Base-by-base conservation (phyloP, 1,140 invertebrate genomes). In the Solenopsis fugax region DNA sequence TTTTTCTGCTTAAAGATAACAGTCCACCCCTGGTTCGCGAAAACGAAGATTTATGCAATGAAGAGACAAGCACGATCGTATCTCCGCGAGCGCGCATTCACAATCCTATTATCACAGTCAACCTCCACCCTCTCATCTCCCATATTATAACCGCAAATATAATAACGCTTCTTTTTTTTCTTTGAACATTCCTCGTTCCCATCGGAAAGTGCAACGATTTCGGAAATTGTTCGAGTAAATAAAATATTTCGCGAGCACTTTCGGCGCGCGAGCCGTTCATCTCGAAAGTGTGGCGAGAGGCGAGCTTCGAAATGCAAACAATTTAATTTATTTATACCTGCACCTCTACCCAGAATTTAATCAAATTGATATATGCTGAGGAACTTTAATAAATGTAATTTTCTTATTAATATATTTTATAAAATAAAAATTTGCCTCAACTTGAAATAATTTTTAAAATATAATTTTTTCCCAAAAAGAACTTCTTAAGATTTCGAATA, bases 41-140 rank as follows among this genome's bases (percentile, higher is more conserved):
- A 45, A 45, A 85, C 37, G 5, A 67, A 56, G 16, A 64, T 77
- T 5, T 21, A 13, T 21, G 45, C 69, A 62, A n/a, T 16, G 64
- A 56, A 81, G 21, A 45, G 73, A 58, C 60, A 89, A 92, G 90
- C 90, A 87, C 91, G 89, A 84, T 87, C 92, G 77, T 86, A 69
- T 85, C 88, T 87, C 80, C 76, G 78, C 87, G 87, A 90, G 90
- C 77, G 82, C 90, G 82, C 92, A 88, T 89, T 88, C 92, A 90
- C 89, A 91, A 91, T 93, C 93, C 92, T 93, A 93, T 93, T 94
- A 94, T 94, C 93, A 94, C 93, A 94, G 93, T 93, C 93, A 94
- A 93, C 85, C 92, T 84, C 91, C 91, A 92, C 78, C 62, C 90
- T 73, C 77, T 80, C 75, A 41, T 89, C 58, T 87, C 56, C 73